Conservation (phyloP, 2,888 invertebrate species). For the Mechanitis mazaeus region DNA sequence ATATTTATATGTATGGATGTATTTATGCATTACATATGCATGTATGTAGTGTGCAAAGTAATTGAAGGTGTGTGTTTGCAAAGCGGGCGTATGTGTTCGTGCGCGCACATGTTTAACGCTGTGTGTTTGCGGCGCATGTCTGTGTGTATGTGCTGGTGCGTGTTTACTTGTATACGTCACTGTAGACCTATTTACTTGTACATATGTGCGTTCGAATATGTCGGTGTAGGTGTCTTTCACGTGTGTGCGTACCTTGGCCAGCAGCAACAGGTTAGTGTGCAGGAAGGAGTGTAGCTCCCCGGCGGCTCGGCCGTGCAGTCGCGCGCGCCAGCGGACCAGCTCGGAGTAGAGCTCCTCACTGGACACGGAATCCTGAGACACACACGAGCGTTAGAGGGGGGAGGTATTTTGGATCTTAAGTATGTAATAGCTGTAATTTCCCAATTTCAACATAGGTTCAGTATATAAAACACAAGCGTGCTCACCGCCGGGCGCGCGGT, state of each 20-base stretch:
- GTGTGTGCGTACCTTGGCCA: slow-evolving; percentile 80
- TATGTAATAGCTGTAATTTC: too few relatives aligned
- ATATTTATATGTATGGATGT: neutral
- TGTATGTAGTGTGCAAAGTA: too few relatives aligned
- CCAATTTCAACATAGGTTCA: too few relatives aligned
- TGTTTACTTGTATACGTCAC: neutral
- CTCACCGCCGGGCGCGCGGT: slow-evolving; percentile 25
- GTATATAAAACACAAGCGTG: too few relatives aligned
- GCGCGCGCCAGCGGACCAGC: slow-evolving; percentile 81
- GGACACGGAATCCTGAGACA: slow-evolving; percentile 50
- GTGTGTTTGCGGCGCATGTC: neutral
- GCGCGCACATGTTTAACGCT: too few relatives aligned
- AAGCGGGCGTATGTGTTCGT: neutral
- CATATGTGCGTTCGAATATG: neutral
- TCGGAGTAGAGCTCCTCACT: slow-evolving; percentile 80
- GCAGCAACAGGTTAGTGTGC: slow-evolving; percentile 86
- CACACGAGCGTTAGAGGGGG: neutral
- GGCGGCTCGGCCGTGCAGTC: slow-evolving; percentile 83
- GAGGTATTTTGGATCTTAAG: too few relatives aligned
- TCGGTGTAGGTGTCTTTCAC: neutral
- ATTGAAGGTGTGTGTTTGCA: too few relatives aligned
- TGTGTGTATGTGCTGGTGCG: neutral
- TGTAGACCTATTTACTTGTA: neutral
- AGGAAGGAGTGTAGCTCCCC: slow-evolving; percentile 84
- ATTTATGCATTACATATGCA: too few relatives aligned